These are phyloP conservation scores for Drosophila rellima DNA, from an alignment of 2,888 invertebrate genomes.

Conservation along the genomic window DNA sequence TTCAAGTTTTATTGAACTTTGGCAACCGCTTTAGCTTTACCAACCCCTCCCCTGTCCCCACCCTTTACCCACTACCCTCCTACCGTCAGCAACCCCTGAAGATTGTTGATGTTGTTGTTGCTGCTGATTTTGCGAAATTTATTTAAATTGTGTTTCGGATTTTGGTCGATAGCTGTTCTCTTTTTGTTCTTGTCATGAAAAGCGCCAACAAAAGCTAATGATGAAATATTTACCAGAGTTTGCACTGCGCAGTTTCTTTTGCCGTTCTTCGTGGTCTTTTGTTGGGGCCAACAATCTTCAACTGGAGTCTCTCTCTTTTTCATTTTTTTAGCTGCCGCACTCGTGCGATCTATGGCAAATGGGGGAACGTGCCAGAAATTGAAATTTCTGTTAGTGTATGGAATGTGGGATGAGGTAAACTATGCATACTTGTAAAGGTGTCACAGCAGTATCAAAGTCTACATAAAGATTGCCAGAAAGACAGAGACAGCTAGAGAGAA, in stretches of 20 bases:
- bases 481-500: neutral
- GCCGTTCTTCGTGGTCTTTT: conserved; percentile 31
- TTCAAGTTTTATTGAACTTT: conserved; percentile 79
- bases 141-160: conserved; percentile 68
- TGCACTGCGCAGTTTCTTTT: conserved; percentile 70
- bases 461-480: conserved; percentile 8
- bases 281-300: conserved; percentile 66
- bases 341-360: conserved; percentile 40
- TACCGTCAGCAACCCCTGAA: conserved; percentile 7
- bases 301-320: conserved; percentile 11
- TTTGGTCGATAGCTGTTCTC: conserved; percentile 11
- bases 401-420: conserved; percentile 50
- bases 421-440: conserved; percentile 38
- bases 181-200: conserved; percentile 56
- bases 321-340: conserved; percentile 45
- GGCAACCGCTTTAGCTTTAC: conserved; percentile 36
- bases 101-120: conserved; percentile 12
- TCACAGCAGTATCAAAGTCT: conserved; percentile 24
- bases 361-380: conserved; percentile 67
- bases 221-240: conserved; percentile 74
- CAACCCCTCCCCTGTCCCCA: neutral
- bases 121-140: conserved; percentile 74
- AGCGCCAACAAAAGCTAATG: conserved; percentile 73
- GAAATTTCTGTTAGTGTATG: conserved; percentile 36
- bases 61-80: neutral